Conservation (phyloP, 1,140 invertebrate species). For the Hydropsyche tenuis region DNA sequence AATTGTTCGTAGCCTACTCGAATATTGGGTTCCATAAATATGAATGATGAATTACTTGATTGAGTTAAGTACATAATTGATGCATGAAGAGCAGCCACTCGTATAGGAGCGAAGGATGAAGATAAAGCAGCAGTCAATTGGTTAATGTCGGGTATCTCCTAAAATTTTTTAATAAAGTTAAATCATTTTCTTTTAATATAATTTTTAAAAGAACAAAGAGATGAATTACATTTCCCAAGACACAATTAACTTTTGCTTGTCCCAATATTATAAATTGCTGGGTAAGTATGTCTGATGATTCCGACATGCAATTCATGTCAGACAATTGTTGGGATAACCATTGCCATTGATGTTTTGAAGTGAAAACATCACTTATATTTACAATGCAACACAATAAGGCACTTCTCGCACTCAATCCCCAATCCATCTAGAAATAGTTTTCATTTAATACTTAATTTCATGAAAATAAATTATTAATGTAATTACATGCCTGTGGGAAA, state of each 20-base stretch:
- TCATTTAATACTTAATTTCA: background rate
- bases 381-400: constrained; percentile 54
- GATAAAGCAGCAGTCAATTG: constrained; percentile 35
- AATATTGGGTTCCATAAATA: constrained; percentile 13
- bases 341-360: constrained; percentile 70
- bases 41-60: constrained; percentile 9
- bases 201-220: background rate
- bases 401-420: constrained; percentile 54
- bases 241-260: constrained; percentile 64
- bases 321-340: constrained; percentile 75
- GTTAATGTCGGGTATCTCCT: constrained; percentile 32
- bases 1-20: constrained; percentile 18
- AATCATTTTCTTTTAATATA: background rate
- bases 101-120: constrained; percentile 42
- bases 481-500: constrained; percentile 63
- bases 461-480: background rate
- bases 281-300: constrained; percentile 71
- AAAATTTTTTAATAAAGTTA: background rate
- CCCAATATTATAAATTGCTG: constrained; percentile 71
- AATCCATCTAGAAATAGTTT: constrained; percentile 51
- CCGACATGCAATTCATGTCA: constrained; percentile 63
- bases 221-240: constrained; percentile 50
- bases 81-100: constrained; percentile 39
- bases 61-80: constrained; percentile 36
- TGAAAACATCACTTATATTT: constrained; percentile 72